Evolutionary conservation across 2,113 vertebrate species (phyloP).

Genomic region (Pelecanus crispus): DNA sequence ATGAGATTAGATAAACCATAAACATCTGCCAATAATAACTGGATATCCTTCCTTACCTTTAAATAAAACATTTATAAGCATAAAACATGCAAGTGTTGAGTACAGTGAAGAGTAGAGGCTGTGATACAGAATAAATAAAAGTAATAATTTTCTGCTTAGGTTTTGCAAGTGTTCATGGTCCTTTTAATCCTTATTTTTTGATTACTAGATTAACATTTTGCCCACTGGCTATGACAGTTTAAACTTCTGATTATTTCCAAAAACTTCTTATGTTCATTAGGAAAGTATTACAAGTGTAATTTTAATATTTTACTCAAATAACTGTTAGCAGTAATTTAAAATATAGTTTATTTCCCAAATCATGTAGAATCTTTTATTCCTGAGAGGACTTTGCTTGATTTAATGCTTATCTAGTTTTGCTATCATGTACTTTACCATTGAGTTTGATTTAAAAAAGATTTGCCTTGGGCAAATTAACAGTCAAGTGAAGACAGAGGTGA

Average conservation of each 20-base stretch:
- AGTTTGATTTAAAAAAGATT: slow-evolving; percentile 27
- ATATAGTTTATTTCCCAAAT: neutral
- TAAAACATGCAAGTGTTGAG: neutral
- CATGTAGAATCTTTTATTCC: neutral
- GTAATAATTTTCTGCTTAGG: neutral
- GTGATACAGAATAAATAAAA: neutral
- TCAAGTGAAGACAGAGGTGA: slow-evolving; percentile 32
- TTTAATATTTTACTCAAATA: neutral
- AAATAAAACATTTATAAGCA: neutral
- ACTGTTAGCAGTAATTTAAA: neutral
- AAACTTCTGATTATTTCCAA: neutral
- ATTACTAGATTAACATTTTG: neutral
- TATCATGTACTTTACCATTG: slow-evolving; percentile 11
- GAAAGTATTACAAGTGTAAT: neutral
- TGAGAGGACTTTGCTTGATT: neutral
- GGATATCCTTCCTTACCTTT: neutral
- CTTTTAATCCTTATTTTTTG: neutral
- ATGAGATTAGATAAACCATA: neutral
- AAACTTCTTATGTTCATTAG: neutral
- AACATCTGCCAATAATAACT: neutral
- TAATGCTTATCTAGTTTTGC: neutral
- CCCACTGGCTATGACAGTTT: neutral
- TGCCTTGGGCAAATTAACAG: slow-evolving; percentile 38
- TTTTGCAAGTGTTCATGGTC: neutral
- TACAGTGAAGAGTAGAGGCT: neutral